Conservation (phyloP, 2,113 vertebrate species). For the Atrichornis clamosus region DNA sequence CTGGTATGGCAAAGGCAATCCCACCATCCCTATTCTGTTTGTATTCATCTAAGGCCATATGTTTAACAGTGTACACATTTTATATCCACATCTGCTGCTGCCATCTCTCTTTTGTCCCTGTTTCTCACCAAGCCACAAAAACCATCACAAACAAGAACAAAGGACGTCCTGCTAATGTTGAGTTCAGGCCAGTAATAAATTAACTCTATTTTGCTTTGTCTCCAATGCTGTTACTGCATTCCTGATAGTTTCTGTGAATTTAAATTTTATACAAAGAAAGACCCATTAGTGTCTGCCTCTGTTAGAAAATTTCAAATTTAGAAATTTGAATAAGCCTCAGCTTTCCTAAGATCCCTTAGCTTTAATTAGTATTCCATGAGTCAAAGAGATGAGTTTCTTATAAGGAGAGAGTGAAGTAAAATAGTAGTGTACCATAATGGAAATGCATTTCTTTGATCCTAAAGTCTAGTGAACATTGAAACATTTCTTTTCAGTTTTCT, state of each 20-base stretch:
- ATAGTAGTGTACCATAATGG: background rate
- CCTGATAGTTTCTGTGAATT: background rate
- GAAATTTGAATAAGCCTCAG: background rate
- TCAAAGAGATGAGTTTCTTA: background rate
- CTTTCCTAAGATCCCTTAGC: background rate
- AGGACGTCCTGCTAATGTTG: background rate
- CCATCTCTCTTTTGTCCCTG: background rate
- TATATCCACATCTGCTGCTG: slow-evolving; percentile 22
- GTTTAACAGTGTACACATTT: slow-evolving; percentile 27
- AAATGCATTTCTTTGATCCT: slow-evolving; percentile 31
- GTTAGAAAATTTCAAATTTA: slow-evolving; percentile 6
- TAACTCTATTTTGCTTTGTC: background rate
- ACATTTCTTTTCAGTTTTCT: background rate
- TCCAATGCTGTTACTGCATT: background rate
- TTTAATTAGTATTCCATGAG: background rate
- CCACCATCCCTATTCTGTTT: background rate
- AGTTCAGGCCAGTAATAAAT: background rate
- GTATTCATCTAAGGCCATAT: background rate
- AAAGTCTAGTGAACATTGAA: background rate
- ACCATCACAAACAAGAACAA: background rate
- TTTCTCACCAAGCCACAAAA: background rate
- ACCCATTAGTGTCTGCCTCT: background rate
- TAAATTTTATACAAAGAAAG: background rate
- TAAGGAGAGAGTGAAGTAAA: slow-evolving; percentile 13
- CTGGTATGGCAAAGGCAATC: background rate